Base-by-base conservation (phyloP, 2,888 invertebrate genomes). In the Lasioglossum zephyrum region DNA sequence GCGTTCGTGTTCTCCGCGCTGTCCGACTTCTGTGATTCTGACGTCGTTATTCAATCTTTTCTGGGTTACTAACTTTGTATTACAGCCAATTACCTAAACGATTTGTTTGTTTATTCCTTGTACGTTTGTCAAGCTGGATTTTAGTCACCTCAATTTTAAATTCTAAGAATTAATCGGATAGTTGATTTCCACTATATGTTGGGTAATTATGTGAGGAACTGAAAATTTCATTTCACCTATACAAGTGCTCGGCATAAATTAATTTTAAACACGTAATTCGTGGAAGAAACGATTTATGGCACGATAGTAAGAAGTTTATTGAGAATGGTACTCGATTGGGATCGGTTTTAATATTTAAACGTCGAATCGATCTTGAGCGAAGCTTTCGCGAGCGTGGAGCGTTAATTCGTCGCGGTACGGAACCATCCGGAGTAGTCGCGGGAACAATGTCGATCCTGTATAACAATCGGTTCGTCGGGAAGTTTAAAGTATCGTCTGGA, bases 401-500 rank as follows among this genome's bases (percentile, higher is more conserved):
- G 70, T 75, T 75, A 39, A 36, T 16, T 53, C 78, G 36, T 22
- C 26, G 57, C 36, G 57, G 44, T 31, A 75, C 63, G 47, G 69
- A 79, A 79, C 78, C 75, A 44, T 74, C 75, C 49, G 63, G 47
- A 76, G 75, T 79, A 57, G 83, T 75, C 79, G 66, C 72, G 53
- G 84, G 49, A 82, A 74, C 82, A 57, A 76, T 8, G 26, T 77
- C 77, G 83, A 87, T 85, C 73, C 73, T 49, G 77, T 70, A 70
- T 39, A 77, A 83, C 81, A 81, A 85, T 86, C 86, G 86, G 85
- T 72, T 53, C 16, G 73, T 73, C 82, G 63, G 69, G 39, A 79
- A 81, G 82, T 86, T 86, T 79, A 81, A 85, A 82, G 85, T 87
- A 84, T 86, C 85, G 85, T 86, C 86, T 81, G 81, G 70, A 76